Evolutionary conservation across 2,797 vertebrate species (phyloP).

Genomic region (Nannoperca australis): DNA sequence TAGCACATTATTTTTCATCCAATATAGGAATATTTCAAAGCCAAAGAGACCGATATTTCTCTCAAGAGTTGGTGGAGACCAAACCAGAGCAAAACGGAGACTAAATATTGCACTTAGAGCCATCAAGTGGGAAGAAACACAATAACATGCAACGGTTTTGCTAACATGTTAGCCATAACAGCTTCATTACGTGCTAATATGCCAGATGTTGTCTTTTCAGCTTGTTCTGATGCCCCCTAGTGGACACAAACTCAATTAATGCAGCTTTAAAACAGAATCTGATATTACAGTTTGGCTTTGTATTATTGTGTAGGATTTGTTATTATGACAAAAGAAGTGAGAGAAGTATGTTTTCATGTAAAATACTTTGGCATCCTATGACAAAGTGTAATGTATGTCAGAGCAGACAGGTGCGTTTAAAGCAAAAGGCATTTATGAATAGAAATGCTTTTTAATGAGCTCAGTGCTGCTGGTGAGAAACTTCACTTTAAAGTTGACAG

Average conservation of each 20-base stretch:
- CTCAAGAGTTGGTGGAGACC: background rate
- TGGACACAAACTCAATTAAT: background rate
- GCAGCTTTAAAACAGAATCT: background rate
- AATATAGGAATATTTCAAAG: background rate
- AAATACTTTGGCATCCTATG: background rate
- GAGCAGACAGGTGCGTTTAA: background rate
- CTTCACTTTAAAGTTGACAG: slow-evolving; percentile 60
- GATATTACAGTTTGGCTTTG: background rate
- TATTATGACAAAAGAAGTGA: background rate
- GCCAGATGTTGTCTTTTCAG: background rate
- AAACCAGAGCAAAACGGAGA: background rate
- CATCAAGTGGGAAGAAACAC: background rate
- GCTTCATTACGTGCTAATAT: background rate
- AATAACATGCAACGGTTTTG: background rate
- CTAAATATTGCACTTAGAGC: background rate
- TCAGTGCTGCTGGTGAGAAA: slow-evolving; percentile 5
- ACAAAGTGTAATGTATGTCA: background rate
- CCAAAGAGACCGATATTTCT: background rate
- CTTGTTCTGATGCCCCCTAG: background rate
- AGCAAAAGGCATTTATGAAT: background rate
- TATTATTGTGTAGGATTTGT: no score
- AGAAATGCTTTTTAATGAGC: background rate
- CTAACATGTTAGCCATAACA: background rate
- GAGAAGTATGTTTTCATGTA: background rate
- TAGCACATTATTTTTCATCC: background rate